These are phyloP conservation scores for Sinella curviseta DNA, from an alignment of 1,140 invertebrate species.

Conservation along the genomic window DNA sequence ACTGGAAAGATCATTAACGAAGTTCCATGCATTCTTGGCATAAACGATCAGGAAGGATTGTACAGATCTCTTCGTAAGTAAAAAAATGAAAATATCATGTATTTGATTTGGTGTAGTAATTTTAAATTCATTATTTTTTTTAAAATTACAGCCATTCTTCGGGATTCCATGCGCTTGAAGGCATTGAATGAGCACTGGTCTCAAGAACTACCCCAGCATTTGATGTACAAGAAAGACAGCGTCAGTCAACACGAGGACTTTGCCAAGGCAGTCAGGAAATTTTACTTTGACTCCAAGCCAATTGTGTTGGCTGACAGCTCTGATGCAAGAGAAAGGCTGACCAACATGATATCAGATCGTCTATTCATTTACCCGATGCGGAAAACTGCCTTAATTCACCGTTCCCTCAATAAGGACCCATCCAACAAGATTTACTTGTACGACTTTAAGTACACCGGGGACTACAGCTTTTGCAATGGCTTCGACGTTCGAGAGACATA, in stretches of 20 bases:
- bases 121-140: background rate
- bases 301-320: background rate
- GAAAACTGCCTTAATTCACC: slow-evolving; percentile 18
- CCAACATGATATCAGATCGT: slow-evolving; percentile 29
- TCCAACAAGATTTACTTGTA: slow-evolving; percentile 27
- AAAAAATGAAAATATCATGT: slow-evolving; percentile 1
- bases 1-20: background rate
- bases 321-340: slow-evolving; percentile 18
- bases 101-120: background rate
- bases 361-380: slow-evolving; percentile 22
- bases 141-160: background rate
- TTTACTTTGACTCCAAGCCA: slow-evolving; percentile 30
- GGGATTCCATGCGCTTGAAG: background rate
- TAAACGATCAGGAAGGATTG: slow-evolving; percentile 1
- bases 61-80: slow-evolving; percentile 18
- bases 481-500: slow-evolving; percentile 29
- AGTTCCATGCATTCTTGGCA: slow-evolving; percentile 11
- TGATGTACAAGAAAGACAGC: slow-evolving; percentile 8
- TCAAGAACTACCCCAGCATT: background rate
- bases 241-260: background rate
- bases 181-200: slow-evolving; percentile 17
- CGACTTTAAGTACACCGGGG: slow-evolving; percentile 14
- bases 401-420: background rate
- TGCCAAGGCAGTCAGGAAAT: background rate
- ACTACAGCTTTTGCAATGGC: slow-evolving; percentile 27